Evolutionary conservation across 2,888 invertebrate species (phyloP), one percentile per base, ranked within the genome.

Genomic region (Sepiola atlantica): DNA sequence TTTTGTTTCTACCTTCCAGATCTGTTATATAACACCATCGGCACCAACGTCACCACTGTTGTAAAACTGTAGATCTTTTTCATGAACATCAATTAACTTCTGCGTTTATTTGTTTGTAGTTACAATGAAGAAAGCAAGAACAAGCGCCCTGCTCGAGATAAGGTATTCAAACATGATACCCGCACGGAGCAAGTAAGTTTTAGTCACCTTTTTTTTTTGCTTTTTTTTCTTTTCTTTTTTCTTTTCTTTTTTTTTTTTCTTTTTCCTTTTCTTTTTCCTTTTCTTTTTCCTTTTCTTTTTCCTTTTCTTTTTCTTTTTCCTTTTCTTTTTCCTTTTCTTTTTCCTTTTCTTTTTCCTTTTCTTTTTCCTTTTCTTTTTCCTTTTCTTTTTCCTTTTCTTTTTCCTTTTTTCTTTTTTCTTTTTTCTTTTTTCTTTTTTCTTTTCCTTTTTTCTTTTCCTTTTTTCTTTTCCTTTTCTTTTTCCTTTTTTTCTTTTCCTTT

Each of bases 111-210:
- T 93, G 35, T 57, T 57, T 57, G 3, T 20, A 93, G 93, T n/a
- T 93, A 93, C 93, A 93, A 93, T 93, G 55, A 55, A 28, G 93
- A 93, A n/a, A 55, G 93, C 28, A 93, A 93, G 55, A 93, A 55
- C 55, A 93, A 93, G n/a, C 54, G 93, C 12, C 57, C 93, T 55
- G 6, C 93, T n/a, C 45, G 93, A 32, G 93, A 93, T 32, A 93
- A 93, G 55, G n/a, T 93, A 18, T 93, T 55, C 20, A 93, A 93
- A 32, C 93, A 93, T 55, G 93, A 93, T 55, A 57, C 20, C 24
- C 55, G 93, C 54, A 21, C 55, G 55, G 55, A 93, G 28, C 93
- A 93, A 28, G 93, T 93, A 24, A 93, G 93, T 93, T 35, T 32
- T 57, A 20, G 24, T 24, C 18, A 57, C n/a, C 91, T 20, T 28